Conservation (phyloP, 2,113 vertebrate genomes). For the Miniopterus natalensis region DNA sequence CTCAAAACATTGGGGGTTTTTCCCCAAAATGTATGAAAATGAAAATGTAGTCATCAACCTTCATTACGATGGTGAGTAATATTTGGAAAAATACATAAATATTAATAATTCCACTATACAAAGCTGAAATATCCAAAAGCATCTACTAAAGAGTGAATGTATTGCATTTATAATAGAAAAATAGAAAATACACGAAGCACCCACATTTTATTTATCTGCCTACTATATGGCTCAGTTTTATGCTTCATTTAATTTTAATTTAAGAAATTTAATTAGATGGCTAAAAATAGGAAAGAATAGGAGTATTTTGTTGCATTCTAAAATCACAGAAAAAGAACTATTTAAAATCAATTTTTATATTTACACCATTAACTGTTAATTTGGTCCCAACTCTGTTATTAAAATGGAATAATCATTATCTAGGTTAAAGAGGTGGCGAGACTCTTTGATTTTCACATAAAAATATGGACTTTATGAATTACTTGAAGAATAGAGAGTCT, state of each 20-base stretch:
- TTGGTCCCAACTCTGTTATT: not conserved
- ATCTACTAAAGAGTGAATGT: not conserved
- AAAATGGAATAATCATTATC: not conserved
- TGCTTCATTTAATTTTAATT: not conserved
- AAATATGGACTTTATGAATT: not conserved
- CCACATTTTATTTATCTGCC: not conserved
- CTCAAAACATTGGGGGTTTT: not conserved
- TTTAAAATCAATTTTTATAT: not conserved
- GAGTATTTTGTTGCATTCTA: not conserved
- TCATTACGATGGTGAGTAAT: not conserved
- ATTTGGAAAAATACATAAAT: not conserved
- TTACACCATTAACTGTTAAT: not conserved
- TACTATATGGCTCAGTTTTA: not conserved
- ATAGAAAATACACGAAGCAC: not conserved
- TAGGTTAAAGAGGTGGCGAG: not conserved
- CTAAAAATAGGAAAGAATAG: not conserved
- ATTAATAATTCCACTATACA: not conserved
- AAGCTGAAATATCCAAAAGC: not conserved
- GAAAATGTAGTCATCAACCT: not conserved
- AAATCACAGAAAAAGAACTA: not conserved
- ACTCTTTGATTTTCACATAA: not conserved
- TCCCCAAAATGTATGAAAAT: not conserved
- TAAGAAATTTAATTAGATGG: not conserved
- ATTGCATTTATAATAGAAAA: slow-evolving; percentile 29
- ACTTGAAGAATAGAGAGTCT: not conserved